Conservation (phyloP, 2,113 vertebrate species). For the Fregetta grallaria region DNA sequence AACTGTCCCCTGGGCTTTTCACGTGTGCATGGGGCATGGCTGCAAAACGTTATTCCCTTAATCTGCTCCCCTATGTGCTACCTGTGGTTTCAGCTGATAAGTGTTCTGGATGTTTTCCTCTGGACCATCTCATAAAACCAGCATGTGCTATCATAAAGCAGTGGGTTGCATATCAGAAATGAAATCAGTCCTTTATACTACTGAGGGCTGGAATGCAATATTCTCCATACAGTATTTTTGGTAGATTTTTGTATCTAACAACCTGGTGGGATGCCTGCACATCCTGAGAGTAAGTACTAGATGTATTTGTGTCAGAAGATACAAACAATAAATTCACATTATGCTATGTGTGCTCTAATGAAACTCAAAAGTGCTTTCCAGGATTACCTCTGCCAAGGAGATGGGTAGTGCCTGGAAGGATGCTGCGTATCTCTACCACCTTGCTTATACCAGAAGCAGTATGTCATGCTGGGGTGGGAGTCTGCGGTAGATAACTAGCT, state of each 20-base stretch:
- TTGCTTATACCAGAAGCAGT: not conserved
- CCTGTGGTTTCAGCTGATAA: constrained; percentile 34
- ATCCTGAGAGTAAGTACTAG: not conserved
- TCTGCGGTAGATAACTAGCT: not conserved
- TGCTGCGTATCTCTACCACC: not conserved
- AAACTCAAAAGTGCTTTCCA: not conserved
- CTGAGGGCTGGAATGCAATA: not conserved
- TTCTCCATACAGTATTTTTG: not conserved
- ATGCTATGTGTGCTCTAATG: not conserved
- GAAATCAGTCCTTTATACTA: not conserved
- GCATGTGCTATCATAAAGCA: not conserved
- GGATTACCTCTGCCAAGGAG: not conserved
- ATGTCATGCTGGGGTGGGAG: not conserved
- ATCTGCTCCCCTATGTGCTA: not conserved
- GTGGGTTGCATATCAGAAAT: not conserved
- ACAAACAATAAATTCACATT: not conserved
- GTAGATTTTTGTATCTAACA: not conserved
- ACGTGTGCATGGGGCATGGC: not conserved
- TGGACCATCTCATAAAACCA: not conserved
- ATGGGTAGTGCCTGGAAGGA: not conserved
- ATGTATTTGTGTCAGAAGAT: not conserved
- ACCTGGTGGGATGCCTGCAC: not conserved
- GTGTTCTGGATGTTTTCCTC: not conserved
- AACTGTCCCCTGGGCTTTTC: constrained; percentile 3
- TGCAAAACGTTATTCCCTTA: constrained; percentile 8